phyloP scores from a whole-genome alignment of 2,797 vertebrate genomes.

The Notolepis coatsorum region DNA sequence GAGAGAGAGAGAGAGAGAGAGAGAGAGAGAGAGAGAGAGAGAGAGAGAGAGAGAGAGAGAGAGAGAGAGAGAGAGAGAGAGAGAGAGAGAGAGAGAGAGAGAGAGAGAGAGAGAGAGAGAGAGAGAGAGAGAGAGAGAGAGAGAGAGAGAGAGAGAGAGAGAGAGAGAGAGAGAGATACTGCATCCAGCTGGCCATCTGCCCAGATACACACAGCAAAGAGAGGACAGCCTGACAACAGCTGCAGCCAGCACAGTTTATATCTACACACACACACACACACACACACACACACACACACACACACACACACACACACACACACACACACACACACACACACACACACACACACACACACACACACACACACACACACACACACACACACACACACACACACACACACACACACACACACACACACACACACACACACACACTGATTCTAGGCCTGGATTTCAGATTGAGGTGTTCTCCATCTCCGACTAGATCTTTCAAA shows the following conservation, averaged over 20 bases:
- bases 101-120: background rate
- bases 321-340: background rate
- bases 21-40: background rate
- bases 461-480: background rate
- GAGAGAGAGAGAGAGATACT: conserved; percentile 10
- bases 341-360: conserved; percentile 1
- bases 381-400: conserved; percentile 1
- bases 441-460: background rate
- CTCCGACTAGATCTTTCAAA: no score
- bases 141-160: background rate
- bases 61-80: background rate
- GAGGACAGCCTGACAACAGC: conserved; percentile 59
- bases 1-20: background rate
- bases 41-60: background rate
- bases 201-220: conserved; percentile 52
- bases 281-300: conserved; percentile 1
- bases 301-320: conserved; percentile 4
- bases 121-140: background rate
- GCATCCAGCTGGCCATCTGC: conserved; percentile 59
- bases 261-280: background rate
- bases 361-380: background rate
- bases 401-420: conserved; percentile 6
- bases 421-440: background rate
- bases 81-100: background rate
- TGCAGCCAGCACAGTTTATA: conserved; percentile 34